phyloP scores from a whole-genome alignment of 2,113 vertebrate species.

The Globicephala melas region DNA sequence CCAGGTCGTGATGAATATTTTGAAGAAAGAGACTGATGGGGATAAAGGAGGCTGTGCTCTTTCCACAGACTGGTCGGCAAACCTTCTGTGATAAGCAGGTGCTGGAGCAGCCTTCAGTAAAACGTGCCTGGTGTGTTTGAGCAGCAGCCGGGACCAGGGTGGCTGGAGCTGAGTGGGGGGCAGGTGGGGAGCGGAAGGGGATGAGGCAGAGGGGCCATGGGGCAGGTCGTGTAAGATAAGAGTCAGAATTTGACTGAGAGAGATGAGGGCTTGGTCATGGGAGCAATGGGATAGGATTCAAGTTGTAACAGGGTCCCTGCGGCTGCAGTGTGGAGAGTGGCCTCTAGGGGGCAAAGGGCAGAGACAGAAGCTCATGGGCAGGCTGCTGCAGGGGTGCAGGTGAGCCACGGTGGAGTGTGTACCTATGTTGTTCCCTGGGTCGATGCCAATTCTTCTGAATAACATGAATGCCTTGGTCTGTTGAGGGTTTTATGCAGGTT shows the following conservation, averaged over 20 bases:
- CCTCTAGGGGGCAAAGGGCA: background rate
- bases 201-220: background rate
- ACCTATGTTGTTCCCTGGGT: background rate
- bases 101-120: background rate
- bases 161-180: background rate
- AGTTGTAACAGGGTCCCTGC: background rate
- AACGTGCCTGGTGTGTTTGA: background rate
- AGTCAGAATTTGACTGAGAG: background rate
- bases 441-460: background rate
- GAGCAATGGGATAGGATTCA: background rate
- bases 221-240: background rate
- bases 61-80: background rate
- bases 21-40: background rate
- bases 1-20: background rate
- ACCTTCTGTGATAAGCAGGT: background rate
- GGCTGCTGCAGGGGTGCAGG: background rate
- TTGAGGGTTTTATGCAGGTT: background rate
- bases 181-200: background rate
- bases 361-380: background rate
- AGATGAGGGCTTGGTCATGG: background rate
- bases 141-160: background rate
- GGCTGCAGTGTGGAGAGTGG: background rate
- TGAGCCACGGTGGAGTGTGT: background rate
- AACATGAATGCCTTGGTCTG: background rate
- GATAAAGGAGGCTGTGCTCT: background rate